phyloP scores from a whole-genome alignment of 2,113 vertebrate species.

The Notechis scutatus region DNA sequence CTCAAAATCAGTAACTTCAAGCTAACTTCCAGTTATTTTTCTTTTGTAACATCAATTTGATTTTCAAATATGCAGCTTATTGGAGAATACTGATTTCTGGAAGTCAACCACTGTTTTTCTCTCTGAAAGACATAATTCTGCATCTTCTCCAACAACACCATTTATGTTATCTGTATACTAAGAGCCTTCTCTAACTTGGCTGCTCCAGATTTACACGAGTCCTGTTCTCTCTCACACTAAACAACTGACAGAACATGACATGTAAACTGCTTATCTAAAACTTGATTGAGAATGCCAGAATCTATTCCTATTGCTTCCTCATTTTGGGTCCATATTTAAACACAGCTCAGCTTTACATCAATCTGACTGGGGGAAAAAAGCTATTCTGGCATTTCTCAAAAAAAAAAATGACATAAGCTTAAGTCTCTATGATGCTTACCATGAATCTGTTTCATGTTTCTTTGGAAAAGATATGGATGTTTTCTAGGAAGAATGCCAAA shows the following conservation, averaged over 20 bases:
- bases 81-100: constrained; percentile 47
- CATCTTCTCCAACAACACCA: constrained; percentile 48
- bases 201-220: background rate
- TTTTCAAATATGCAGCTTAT: constrained; percentile 46
- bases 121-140: constrained; percentile 37
- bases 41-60: constrained; percentile 40
- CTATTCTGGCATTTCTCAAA: constrained; percentile 1
- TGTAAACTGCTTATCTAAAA: constrained; percentile 29
- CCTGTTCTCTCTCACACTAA: constrained; percentile 1
- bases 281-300: background rate
- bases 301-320: constrained; percentile 34
- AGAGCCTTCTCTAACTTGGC: background rate
- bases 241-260: constrained; percentile 39
- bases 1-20: background rate
- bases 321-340: background rate
- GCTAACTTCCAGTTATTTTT: constrained; percentile 12
- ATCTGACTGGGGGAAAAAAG: background rate
- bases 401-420: background rate
- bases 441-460: background rate
- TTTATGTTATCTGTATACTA: constrained; percentile 4
- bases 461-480: background rate
- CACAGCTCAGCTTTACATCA: accelerated
- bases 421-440: background rate
- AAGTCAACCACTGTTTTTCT: background rate
- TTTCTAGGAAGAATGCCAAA: background rate